These are phyloP conservation scores for Astur gentilis DNA, from an alignment of 2,113 vertebrate species.

Conservation along the genomic window DNA sequence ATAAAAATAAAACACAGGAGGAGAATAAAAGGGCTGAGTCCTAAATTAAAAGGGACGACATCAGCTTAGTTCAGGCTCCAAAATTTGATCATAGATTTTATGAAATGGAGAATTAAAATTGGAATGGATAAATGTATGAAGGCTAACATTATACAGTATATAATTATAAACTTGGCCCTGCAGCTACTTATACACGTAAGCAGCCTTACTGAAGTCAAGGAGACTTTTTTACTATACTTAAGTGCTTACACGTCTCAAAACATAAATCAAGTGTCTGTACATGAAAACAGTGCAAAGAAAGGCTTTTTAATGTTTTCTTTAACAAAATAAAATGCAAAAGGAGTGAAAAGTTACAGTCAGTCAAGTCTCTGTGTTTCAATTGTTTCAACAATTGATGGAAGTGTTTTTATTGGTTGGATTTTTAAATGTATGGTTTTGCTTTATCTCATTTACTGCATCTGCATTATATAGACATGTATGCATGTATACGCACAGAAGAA, in stretches of 20 bases:
- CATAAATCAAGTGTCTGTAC: not conserved
- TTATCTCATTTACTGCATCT: not conserved
- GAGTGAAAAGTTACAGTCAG: not conserved
- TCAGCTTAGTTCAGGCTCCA: slow-evolving; percentile 37
- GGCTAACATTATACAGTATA: not conserved
- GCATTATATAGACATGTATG: not conserved
- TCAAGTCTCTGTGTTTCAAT: not conserved
- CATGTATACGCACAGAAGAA: not conserved
- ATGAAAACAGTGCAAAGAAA: not conserved
- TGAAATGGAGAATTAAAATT: not conserved
- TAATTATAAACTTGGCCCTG: slow-evolving; percentile 24
- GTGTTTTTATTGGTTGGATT: not conserved
- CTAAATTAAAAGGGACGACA: slow-evolving; percentile 47
- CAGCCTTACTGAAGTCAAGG: not conserved
- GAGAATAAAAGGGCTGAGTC: slow-evolving; percentile 53
- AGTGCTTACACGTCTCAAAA: not conserved
- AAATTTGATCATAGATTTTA: slow-evolving; percentile 54
- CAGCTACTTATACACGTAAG: not conserved
- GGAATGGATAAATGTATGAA: not conserved
- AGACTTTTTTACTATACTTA: not conserved
- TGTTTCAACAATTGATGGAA: not conserved
- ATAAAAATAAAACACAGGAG: slow-evolving; percentile 30
- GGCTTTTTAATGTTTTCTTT: not conserved
- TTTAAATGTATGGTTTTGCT: not conserved
- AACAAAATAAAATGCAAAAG: not conserved